Evolutionary conservation across 2,797 vertebrate genomes (phyloP).

Genomic region (Parauchenoglanis ngamensis): DNA sequence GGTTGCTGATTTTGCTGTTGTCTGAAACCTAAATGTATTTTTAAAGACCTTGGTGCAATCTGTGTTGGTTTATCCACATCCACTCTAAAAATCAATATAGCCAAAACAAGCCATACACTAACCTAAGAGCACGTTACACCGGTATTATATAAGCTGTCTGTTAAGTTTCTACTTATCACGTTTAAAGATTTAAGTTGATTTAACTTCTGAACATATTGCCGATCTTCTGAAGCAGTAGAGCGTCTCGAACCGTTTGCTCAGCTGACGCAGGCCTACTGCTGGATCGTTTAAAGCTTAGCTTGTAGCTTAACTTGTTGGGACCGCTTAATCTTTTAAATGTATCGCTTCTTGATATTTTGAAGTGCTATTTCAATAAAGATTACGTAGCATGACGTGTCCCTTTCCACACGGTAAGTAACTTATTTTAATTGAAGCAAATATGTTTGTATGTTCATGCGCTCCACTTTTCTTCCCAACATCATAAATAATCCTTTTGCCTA

Average conservation of each 20-base stretch:
- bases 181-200: too few species aligned
- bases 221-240: not conserved
- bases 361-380: not conserved
- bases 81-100: not conserved
- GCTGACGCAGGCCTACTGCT: not conserved
- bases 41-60: not conserved
- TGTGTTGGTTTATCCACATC: not conserved
- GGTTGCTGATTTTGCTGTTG: not conserved
- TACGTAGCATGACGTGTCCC: not conserved
- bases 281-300: not conserved
- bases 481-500: constrained; percentile 73
- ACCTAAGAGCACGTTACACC: not conserved
- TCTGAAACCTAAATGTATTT: not conserved
- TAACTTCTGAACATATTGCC: not conserved
- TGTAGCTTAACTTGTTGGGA: not conserved
- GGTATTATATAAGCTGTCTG: not conserved
- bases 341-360: not conserved
- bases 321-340: not conserved
- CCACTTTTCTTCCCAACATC: constrained; percentile 61
- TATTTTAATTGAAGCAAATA: not conserved
- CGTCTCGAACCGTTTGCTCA: not conserved
- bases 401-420: not conserved
- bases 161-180: not conserved
- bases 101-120: not conserved
- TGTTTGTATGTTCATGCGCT: constrained; percentile 55